phyloP scores from a whole-genome alignment of 2,888 invertebrate species.

The Horisme vitalbata region DNA sequence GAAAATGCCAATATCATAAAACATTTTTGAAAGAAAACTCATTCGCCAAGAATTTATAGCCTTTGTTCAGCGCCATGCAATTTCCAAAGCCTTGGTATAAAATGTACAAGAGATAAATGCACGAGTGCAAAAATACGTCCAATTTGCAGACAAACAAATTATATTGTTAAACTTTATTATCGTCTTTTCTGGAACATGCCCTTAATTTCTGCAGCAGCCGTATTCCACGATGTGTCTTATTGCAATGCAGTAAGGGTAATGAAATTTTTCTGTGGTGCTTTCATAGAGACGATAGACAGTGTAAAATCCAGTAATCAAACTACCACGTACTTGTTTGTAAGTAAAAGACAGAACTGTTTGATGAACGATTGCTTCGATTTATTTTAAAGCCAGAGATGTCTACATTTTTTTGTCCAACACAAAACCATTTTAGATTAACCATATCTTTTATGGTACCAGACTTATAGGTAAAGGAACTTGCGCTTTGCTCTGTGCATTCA shows the following conservation, averaged over 20 bases:
- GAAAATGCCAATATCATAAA: constrained; percentile 6
- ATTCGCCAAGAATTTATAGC: constrained; percentile 6
- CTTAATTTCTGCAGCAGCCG: constrained; percentile 39
- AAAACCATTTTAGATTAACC: too few relatives aligned
- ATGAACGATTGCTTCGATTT: too few relatives aligned
- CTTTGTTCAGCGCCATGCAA: constrained; percentile 1
- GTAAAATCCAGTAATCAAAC: too few relatives aligned
- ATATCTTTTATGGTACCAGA: too few relatives aligned
- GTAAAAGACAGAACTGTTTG: too few relatives aligned
- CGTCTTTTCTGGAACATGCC: constrained; percentile 37
- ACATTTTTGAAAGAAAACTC: constrained; percentile 12
- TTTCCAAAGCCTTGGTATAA: constrained; percentile 6
- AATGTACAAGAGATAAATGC: constrained; percentile 1
- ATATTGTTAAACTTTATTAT: constrained; percentile 41
- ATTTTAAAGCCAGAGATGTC: too few relatives aligned
- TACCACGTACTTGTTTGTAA: too few relatives aligned
- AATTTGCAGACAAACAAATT: constrained; percentile 31
- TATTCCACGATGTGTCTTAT: constrained; percentile 40
- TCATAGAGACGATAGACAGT: too few relatives aligned
- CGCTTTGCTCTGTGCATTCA: constrained; percentile 13
- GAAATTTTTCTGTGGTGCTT: constrained; percentile 2
- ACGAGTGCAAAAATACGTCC: constrained; percentile 1
- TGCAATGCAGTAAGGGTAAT: constrained; percentile 24
- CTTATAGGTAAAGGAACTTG: neutral
- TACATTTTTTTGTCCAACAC: too few relatives aligned